Conservation (phyloP, 2,888 invertebrate genomes). For the Dyspetes luteomarginatus region DNA sequence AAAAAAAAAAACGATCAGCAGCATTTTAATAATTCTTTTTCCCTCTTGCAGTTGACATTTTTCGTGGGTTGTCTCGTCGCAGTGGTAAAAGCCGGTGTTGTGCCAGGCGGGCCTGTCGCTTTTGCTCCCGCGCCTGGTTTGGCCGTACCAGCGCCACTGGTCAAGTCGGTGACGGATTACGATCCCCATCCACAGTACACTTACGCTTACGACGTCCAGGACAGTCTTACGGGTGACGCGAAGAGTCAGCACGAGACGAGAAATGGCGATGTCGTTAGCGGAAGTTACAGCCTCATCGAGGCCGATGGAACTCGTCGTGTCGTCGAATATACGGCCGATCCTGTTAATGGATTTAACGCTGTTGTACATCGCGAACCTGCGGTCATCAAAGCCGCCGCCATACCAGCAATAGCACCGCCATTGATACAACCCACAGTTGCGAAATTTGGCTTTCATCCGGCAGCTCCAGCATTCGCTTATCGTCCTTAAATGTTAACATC, state of each 20-base stretch:
- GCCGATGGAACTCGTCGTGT: constrained; percentile 79
- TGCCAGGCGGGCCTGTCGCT: constrained; percentile 69
- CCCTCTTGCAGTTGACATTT: constrained; percentile 67
- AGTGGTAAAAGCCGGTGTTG: constrained; percentile 66
- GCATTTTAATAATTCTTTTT: constrained; percentile 17
- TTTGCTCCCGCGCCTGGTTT: constrained; percentile 66
- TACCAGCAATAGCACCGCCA: constrained; percentile 62
- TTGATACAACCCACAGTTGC: constrained; percentile 55
- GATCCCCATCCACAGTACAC: constrained; percentile 80
- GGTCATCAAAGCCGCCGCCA: constrained; percentile 68
- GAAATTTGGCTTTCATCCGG: constrained; percentile 51
- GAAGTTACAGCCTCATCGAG: constrained; percentile 79
- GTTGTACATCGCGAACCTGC: constrained; percentile 79
- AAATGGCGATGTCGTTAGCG: constrained; percentile 78
- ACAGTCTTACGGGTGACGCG: constrained; percentile 77
- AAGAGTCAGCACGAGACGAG: constrained; percentile 79
- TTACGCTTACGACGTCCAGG: constrained; percentile 79
- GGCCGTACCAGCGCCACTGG: constrained; percentile 63
- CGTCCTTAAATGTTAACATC: constrained; percentile 62
- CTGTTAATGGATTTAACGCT: constrained; percentile 80
- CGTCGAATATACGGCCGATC: constrained; percentile 79
- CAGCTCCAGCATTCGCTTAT: constrained; percentile 66
- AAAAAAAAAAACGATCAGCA: neutral
- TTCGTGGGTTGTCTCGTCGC: constrained; percentile 63
- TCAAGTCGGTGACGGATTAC: constrained; percentile 70